These are phyloP conservation scores for Lordiphosa stackelbergi DNA, from an alignment of 1,140 invertebrate species.

Conservation along the genomic window DNA sequence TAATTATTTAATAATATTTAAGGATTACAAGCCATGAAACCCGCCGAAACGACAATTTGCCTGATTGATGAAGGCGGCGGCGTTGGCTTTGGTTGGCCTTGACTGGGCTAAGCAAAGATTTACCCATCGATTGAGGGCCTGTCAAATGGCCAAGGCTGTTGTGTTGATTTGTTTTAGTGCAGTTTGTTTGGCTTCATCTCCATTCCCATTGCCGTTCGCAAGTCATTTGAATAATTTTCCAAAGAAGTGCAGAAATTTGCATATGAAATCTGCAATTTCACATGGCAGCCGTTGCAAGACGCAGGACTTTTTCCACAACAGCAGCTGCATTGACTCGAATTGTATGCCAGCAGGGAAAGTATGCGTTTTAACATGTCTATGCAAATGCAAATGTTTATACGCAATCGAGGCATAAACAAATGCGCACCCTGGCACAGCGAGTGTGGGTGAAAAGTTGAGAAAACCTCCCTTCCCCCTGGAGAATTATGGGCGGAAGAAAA, in stretches of 20 bases:
- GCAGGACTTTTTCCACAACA: constrained; percentile 42
- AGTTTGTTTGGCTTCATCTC: constrained; percentile 35
- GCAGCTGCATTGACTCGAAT: constrained; percentile 49
- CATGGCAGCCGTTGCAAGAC: constrained; percentile 22
- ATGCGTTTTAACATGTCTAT: constrained; percentile 69
- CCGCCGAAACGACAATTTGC: constrained; percentile 13
- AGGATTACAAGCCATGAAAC: constrained; percentile 57
- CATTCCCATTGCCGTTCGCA: constrained; percentile 2
- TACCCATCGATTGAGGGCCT: constrained; percentile 42
- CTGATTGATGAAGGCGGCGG: constrained; percentile 30
- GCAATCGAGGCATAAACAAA: constrained; percentile 72
- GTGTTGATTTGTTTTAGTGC: constrained; percentile 26
- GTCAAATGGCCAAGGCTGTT: constrained; percentile 54
- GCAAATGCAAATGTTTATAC: constrained; percentile 72
- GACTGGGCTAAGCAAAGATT: constrained; percentile 35
- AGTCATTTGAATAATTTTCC: constrained; percentile 73
- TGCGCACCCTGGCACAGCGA: constrained; percentile 34
- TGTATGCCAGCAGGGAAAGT: constrained; percentile 27
- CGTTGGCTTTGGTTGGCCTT: constrained; percentile 8
- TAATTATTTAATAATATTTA: constrained; percentile 73
- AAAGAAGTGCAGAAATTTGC: constrained; percentile 67
- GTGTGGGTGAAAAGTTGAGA: constrained; percentile 6
- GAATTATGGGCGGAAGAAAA: constrained; percentile 60
- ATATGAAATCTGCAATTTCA: constrained; percentile 69
- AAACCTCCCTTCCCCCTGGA: constrained; percentile 1